Evolutionary conservation across 2,797 vertebrate species (phyloP).

Genomic region (Clarias platycephalus): DNA sequence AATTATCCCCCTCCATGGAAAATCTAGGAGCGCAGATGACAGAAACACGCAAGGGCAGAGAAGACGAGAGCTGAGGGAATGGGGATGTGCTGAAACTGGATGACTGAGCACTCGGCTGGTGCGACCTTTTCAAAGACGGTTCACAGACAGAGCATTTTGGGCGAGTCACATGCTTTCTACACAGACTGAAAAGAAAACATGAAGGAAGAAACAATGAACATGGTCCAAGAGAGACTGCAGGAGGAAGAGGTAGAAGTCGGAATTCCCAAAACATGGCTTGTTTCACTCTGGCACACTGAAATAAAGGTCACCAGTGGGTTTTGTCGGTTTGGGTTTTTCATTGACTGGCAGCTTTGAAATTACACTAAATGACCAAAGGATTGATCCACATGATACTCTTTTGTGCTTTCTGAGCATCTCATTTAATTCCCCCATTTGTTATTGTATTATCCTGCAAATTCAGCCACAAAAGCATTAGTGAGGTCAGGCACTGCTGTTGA

Average conservation of each 20-base stretch:
- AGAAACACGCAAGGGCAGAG: constrained; percentile 40
- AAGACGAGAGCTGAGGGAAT: constrained; percentile 20
- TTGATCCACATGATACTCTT: not conserved
- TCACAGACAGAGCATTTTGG: not conserved
- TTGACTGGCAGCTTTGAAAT: not conserved
- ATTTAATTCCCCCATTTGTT: not conserved
- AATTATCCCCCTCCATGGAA: constrained; percentile 38
- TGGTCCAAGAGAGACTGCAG: not conserved
- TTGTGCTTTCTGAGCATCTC: not conserved
- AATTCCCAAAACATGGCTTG: constrained; percentile 5
- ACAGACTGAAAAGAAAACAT: constrained; percentile 1
- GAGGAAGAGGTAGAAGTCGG: not conserved
- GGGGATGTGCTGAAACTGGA: constrained; percentile 25
- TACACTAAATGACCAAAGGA: not conserved
- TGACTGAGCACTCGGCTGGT: constrained; percentile 6
- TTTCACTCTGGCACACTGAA: not conserved
- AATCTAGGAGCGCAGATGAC: constrained; percentile 40
- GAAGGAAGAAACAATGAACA: not conserved
- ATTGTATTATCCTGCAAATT: not conserved
- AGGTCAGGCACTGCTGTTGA: no score
- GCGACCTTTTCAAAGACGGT: constrained; percentile 43
- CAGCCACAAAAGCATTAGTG: not conserved
- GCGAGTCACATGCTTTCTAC: constrained; percentile 18
- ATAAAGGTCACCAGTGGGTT: not conserved
- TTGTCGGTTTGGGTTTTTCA: not conserved